Evolutionary conservation across 2,113 vertebrate genomes (phyloP).

Genomic region (Lepidiolamprologus cunningtoni): DNA sequence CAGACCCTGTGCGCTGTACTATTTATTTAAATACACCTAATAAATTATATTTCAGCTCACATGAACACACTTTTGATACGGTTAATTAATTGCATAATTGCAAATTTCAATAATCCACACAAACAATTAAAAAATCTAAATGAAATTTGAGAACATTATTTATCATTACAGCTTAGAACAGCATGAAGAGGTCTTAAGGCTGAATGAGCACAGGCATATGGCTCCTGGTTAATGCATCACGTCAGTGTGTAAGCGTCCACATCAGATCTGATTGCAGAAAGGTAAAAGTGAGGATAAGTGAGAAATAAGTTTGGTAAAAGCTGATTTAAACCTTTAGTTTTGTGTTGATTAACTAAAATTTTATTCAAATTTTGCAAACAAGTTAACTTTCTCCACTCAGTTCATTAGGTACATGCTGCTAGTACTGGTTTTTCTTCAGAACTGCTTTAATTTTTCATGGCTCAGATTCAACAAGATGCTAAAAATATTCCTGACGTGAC

Average conservation of each 20-base stretch:
- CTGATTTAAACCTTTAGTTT: neutral
- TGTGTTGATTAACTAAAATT: neutral
- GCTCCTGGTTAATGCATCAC: fast-evolving
- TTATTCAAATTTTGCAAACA: neutral
- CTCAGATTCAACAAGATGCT: neutral
- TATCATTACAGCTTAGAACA: neutral
- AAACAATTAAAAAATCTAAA: neutral
- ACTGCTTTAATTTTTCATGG: neutral
- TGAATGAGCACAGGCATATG: neutral
- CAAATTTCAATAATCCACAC: neutral
- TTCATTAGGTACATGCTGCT: neutral
- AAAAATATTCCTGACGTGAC: neutral
- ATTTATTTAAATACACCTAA: neutral
- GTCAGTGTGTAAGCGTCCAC: neutral
- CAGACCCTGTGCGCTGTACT: neutral
- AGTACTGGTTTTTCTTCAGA: neutral
- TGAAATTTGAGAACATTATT: neutral
- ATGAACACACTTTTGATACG: neutral
- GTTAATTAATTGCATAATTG: fast-evolving
- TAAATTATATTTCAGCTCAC: neutral
- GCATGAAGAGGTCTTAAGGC: fast-evolving
- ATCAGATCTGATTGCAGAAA: neutral
- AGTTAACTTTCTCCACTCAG: neutral
- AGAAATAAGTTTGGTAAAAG: neutral
- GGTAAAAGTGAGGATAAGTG: neutral